Evolutionary conservation across 2,888 invertebrate genomes (phyloP).

Genomic region (Chalcis sispes): DNA sequence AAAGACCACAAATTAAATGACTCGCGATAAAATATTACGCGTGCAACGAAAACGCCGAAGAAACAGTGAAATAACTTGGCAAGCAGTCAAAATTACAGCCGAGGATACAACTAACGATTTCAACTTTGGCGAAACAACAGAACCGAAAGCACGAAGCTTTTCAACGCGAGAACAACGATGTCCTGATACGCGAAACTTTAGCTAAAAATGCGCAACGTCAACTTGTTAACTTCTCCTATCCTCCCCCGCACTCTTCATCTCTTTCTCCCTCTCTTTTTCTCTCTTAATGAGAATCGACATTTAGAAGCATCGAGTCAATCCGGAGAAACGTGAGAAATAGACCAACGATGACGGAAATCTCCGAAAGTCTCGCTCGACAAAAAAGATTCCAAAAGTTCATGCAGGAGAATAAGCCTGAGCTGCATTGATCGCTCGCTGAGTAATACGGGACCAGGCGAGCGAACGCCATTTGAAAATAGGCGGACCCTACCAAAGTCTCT

Average conservation of each 20-base stretch:
- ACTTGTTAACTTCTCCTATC: too few relatives aligned
- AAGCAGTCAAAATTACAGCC: slow-evolving; percentile 38
- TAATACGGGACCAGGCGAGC: not conserved
- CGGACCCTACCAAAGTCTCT: not conserved
- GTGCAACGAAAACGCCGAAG: not conserved
- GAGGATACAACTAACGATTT: too few relatives aligned
- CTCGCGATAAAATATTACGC: slow-evolving; percentile 28
- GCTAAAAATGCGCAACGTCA: too few relatives aligned
- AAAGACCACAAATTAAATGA: slow-evolving; percentile 48
- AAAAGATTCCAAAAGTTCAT: too few relatives aligned
- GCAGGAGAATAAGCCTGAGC: too few relatives aligned
- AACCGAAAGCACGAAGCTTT: slow-evolving; percentile 5
- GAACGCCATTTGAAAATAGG: slow-evolving; percentile 16
- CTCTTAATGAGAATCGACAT: too few relatives aligned
- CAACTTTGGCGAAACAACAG: not conserved
- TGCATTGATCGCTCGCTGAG: slow-evolving; percentile 15
- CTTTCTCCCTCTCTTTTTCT: too few relatives aligned
- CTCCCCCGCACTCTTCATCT: too few relatives aligned
- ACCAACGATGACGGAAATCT: not conserved
- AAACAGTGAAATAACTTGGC: slow-evolving; percentile 28
- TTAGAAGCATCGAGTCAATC: too few relatives aligned
- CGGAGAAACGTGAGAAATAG: slow-evolving; percentile 19
- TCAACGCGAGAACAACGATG: slow-evolving; percentile 1
- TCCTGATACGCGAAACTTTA: not conserved
- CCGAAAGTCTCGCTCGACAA: not conserved